A percentile compares a stretch with the other conserved stretches of the same genome.
Evolutionary conservation across 92 coral and sea anemone species (phyloP).

Genomic region (Virgularia gustaviana): DNA sequence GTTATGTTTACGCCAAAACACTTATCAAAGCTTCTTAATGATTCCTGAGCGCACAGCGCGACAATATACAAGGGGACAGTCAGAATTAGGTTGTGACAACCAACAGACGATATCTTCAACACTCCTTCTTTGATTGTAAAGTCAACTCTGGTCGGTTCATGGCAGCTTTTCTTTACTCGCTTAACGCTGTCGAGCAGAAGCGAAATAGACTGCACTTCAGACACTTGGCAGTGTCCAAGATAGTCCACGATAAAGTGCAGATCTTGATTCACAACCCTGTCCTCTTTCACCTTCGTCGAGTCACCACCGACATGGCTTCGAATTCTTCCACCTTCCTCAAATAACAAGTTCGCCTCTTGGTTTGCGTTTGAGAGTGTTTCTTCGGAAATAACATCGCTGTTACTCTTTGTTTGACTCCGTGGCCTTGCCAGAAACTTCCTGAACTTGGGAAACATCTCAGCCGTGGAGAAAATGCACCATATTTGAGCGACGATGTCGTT

Average conservation of each 20-base stretch:
- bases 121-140: constrained; percentile 89
- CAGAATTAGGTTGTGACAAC: constrained; percentile 72
- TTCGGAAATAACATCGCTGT: background rate
- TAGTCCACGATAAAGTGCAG: constrained; percentile 94
- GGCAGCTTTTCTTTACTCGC: constrained; percentile 81
- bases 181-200: constrained; percentile 87
- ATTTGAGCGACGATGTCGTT: too few species aligned
- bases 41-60: constrained; percentile 94
- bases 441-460: constrained; percentile 34
- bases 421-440: constrained; percentile 30
- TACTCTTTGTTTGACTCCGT: background rate
- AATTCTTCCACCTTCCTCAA: constrained; percentile 9
- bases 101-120: constrained; percentile 69
- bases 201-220: constrained; percentile 89
- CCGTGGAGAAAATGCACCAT: constrained; percentile 8
- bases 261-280: constrained; percentile 28
- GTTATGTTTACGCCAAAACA: constrained; percentile 89
- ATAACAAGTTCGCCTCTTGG: background rate
- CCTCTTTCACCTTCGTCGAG: constrained; percentile 13
- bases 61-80: constrained; percentile 96
- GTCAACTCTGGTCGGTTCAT: constrained; percentile 75
- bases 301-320: too few species aligned
- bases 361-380: background rate
- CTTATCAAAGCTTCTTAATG: constrained; percentile 84
- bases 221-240: constrained; percentile 81